Conservation (phyloP, 2,888 invertebrate genomes). For the Zygogramma bicolorata region DNA sequence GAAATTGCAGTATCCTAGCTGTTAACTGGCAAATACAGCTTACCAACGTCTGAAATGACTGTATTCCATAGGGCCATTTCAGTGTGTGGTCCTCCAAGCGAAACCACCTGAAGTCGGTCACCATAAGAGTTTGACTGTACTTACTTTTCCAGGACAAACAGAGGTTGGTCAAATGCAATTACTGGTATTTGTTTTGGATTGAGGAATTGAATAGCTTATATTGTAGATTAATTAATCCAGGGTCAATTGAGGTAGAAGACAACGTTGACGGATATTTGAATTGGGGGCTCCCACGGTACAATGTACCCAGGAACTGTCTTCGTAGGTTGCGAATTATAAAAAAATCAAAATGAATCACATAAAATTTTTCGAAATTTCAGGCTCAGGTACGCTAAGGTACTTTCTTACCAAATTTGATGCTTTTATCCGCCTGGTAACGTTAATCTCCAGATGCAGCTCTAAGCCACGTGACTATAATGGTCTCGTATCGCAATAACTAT, state of each 20-base stretch:
- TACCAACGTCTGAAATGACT: too few relatives aligned
- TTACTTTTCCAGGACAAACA: too few relatives aligned
- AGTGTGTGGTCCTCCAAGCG: too few relatives aligned
- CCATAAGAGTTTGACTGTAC: too few relatives aligned
- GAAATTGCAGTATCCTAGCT: too few relatives aligned
- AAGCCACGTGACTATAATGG: background rate
- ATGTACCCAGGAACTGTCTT: background rate
- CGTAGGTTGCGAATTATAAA: background rate
- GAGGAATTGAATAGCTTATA: too few relatives aligned
- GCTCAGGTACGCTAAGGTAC: background rate
- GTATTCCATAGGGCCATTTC: too few relatives aligned
- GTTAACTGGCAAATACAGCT: too few relatives aligned
- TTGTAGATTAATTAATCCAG: background rate
- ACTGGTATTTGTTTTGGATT: too few relatives aligned
- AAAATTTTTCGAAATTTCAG: conserved; percentile 3
- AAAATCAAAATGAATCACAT: background rate
- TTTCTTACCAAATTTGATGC: background rate
- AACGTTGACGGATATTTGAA: background rate
- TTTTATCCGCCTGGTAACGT: background rate
- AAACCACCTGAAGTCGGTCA: too few relatives aligned
- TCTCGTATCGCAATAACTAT: too few relatives aligned
- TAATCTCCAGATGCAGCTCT: background rate
- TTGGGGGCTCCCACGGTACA: background rate
- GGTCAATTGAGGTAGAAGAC: background rate
- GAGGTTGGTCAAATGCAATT: too few relatives aligned